Evolutionary conservation across 2,888 invertebrate genomes (phyloP), one percentile per base, ranked within the genome.

Genomic region (Agrotis exclamationis): DNA sequence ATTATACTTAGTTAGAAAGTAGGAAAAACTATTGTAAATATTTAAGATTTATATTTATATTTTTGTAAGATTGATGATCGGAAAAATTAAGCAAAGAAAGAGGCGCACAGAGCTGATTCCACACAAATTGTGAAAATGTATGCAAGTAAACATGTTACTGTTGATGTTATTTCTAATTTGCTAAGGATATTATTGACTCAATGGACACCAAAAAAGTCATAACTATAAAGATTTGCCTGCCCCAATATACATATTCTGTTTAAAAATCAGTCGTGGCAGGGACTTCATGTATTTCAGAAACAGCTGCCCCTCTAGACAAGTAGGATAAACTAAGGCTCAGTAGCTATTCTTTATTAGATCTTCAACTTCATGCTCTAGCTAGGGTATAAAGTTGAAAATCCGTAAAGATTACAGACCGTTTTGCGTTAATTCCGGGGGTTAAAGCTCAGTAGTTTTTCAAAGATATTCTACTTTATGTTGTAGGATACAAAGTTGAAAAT

Each of bases 41-140:
- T 67, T 74, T 76, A 80, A 80, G 53, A 60, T 71, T 70, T 74
- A 50, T 84, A 84, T 84, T 84, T 84, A 84, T 81, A 65, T 83
- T 80, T 82, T 80, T 74, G 39, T 84, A 80, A 76, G 47, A 66
- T 64, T 44, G 56, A 53, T 33, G 20, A 4, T 44, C 9, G 1
- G 48, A 51, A 65, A 50, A 51, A 51, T 0, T 48, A 20, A 50
- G 44, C 13, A 59, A 39, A 20, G 11, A 3, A 58, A 53, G 44
- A 6, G 18, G n/a, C 45, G 72, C n/a, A n/a, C n/a, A n/a, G n/a
- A n/a, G n/a, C 50, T 33, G 18, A 48, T 44, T 48, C 11, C 9
- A 22, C 33, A 56, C 28, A 11, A 39, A 33, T 44, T 24, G 56
- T 56, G 0, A 7, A 33, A 39, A n/a, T 18, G 18, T 20, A 16